Evolutionary conservation across 2,113 vertebrate species (phyloP).

Genomic region (Diadophis punctatus): DNA sequence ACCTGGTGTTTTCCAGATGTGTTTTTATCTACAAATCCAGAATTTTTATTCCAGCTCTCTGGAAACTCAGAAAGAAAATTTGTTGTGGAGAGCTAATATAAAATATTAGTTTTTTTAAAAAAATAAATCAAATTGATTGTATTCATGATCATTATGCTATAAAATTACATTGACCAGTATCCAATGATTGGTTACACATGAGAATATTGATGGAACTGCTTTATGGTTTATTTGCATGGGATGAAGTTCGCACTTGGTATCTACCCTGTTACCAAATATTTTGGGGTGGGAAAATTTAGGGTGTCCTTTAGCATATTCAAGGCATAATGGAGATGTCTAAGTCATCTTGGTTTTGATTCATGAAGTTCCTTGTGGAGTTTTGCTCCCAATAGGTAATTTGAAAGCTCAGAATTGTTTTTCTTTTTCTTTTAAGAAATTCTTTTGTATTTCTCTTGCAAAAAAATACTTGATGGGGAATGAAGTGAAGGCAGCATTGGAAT

Average conservation of each 20-base stretch:
- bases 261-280: background rate
- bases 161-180: background rate
- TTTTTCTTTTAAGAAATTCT: background rate
- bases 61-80: background rate
- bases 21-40: background rate
- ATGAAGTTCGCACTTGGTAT: background rate
- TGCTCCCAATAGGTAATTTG: background rate
- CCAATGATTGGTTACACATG: background rate
- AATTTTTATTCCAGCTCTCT: background rate
- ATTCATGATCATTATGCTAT: background rate
- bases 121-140: background rate
- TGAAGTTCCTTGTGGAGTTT: background rate
- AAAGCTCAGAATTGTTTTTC: background rate
- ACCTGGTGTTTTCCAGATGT: background rate
- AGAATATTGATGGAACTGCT: slow-evolving; percentile 6
- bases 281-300: background rate
- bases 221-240: background rate
- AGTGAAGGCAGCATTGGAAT: background rate
- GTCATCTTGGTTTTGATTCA: background rate
- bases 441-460: background rate
- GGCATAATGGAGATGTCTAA: background rate
- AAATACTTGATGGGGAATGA: background rate
- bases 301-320: background rate
- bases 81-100: background rate
- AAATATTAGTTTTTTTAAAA: background rate